Percentiles rank a stretch among this genome's conserved stretches.
Conservation (phyloP, 1,140 invertebrate species). For the Homarus americanus region DNA sequence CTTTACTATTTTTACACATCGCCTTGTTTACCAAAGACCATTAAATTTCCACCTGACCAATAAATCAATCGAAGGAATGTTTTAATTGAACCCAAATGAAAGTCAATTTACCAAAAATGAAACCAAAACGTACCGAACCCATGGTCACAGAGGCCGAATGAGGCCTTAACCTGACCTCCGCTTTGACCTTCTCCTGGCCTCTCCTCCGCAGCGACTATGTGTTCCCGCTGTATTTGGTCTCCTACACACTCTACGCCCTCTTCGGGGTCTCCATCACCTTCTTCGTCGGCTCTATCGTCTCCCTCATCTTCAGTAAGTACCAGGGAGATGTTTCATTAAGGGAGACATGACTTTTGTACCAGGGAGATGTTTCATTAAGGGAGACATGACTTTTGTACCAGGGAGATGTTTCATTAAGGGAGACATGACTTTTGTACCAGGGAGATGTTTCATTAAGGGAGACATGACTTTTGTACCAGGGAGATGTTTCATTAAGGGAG, state of each 20-base stretch:
- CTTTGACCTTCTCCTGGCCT: neutral
- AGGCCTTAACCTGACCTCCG: neutral
- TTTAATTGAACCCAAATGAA: neutral
- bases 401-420: too few species aligned
- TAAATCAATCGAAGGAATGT: neutral
- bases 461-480: too few species aligned
- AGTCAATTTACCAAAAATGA: neutral
- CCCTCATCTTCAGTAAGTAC: constrained; percentile 48
- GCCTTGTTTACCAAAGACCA: neutral
- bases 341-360: too few species aligned
- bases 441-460: too few species aligned
- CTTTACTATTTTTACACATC: neutral
- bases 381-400: too few species aligned
- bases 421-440: too few species aligned
- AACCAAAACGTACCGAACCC: neutral
- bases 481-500: too few species aligned
- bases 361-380: too few species aligned
- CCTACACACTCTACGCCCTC: constrained; percentile 53
- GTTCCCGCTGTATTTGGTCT: constrained; percentile 48
- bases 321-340: too few species aligned
- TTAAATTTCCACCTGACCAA: neutral
- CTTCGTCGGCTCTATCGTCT: constrained; percentile 45
- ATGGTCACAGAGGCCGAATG: neutral
- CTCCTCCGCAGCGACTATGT: constrained; percentile 22
- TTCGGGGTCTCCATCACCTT: too few species aligned